Evolutionary conservation across 1,140 invertebrate species (phyloP).

Genomic region (Mesaphorura yosii): DNA sequence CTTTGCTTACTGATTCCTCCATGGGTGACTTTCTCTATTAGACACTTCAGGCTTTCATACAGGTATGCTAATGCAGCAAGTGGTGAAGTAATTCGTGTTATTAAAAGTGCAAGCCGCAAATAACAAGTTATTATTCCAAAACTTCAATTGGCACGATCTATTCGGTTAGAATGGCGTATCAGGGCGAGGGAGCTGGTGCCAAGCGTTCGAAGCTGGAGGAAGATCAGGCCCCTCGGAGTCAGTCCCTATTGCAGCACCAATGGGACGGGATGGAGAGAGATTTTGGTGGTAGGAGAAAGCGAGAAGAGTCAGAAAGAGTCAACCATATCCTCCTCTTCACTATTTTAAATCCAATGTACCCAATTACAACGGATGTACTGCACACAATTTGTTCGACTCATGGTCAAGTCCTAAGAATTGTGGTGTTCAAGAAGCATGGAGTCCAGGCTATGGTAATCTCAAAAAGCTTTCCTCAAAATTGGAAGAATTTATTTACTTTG

Average conservation of each 20-base stretch:
- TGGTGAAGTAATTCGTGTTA: too few species aligned
- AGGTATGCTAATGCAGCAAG: too few species aligned
- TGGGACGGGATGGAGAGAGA: constrained; percentile 2
- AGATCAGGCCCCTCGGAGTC: not conserved
- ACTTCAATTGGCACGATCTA: too few species aligned
- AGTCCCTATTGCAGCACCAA: not conserved
- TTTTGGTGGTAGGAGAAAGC: not conserved
- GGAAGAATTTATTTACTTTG: not conserved
- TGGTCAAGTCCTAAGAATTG: constrained; percentile 93
- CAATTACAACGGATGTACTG: constrained; percentile 97
- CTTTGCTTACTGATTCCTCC: too few species aligned
- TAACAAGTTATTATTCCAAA: too few species aligned
- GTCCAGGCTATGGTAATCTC: constrained; percentile 98
- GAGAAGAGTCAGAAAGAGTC: constrained; percentile 44
- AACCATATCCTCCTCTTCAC: constrained; percentile 92
- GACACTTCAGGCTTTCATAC: too few species aligned
- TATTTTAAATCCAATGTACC: constrained; percentile 92
- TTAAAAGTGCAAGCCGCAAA: too few species aligned
- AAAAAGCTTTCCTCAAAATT: too few species aligned
- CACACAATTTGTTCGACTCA: constrained; percentile 90
- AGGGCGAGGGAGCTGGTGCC: not conserved
- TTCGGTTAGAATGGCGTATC: too few species aligned
- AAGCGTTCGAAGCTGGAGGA: constrained; percentile 2
- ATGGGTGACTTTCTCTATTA: too few species aligned
- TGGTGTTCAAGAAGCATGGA: constrained; percentile 97